Base-by-base conservation (phyloP, 2,113 vertebrate species). In the Neogale vison region DNA sequence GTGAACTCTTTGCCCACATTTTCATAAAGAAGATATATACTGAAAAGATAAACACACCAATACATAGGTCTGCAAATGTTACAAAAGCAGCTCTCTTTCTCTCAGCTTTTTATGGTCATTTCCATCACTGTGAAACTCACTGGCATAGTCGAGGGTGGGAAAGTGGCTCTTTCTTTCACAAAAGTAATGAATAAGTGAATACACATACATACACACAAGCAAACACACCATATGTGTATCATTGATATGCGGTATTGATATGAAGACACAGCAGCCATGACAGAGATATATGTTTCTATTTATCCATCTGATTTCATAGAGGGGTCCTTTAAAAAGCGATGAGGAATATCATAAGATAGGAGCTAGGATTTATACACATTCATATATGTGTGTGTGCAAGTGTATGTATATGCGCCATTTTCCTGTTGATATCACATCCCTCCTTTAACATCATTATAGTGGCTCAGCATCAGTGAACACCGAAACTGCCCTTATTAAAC, bases 391-490 rank as follows among this genome's bases (percentile, higher is more conserved):
- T 65, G 29, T 96, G 85, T 59, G 45, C 83, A 52, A 93, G 80
- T 92, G 65, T 74, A 14, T 95, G 71, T 65, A 61, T 80, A n/a
- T 80, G 65, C 20, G n/a, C 24, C 61, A 90, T 88, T 93, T 97
- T 90, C n/a, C 59, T 79, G 76, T 88, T 84, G 74, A 84, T 90
- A 88, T 61, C 71, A 65, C 67, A n/a, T 61, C 36, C 57, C 83
- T 93, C 39, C 0, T 0, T 79, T 94, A 98, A 67, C 61, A 81
- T 82, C 80, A 52, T 96, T 98, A 96, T 1, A 87, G 89, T 94
- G 52, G 83, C 72, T 98, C 95, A 97, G 95, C 97, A 97, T 98
- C 96, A 96, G 52, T 98, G 91, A 95, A 96, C 74, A 76, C 4
- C 34, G 57, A 96, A 98, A 52, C 77, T 85, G 45, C 50, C 45